Evolutionary conservation across 1,140 invertebrate species (phyloP), one percentile per base, ranked within the genome.

Genomic region (Drosophila ananassae): DNA sequence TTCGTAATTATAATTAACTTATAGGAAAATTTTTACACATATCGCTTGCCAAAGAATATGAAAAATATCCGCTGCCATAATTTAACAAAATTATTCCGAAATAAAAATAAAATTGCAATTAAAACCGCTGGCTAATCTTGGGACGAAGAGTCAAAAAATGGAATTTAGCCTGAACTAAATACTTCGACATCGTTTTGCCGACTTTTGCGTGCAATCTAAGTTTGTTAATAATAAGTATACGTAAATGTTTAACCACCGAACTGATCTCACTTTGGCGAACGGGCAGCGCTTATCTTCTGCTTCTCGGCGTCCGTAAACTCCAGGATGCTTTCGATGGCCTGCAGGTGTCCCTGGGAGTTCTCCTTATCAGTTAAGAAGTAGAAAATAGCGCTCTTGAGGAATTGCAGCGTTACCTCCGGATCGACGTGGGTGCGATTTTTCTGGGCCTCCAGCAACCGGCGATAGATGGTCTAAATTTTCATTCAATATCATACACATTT

Each of bases 371-470:
- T 97, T 46, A 98, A 93, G 90, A 97, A 97, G 90, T 98, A 97
- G 90, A 97, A 98, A 78, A 98, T 94, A n/a, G 96, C 96, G 58
- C 96, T 97, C 92, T 97, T 97, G 55, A 98, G 93, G 92, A 98
- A 98, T 90, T 97, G 96, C 76, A 98, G 92, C 6, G 96, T 97
- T 64, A 97, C 95, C 92, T 97, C 96, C 44, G 96, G 96, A 93
- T 97, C 96, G 44, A 96, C 94, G 72, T 93, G 93, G 77, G 93
- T 94, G 77, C 84, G 94, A 80, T 93, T 94, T 80, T 92, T 92
- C 91, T 95, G 95, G 34, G 95, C 94, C 92, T 96, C 95, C 73
- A 97, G 93, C 79, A 96, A 93, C 73, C 95, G 95, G 77, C 96
- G 94, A 91, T 97, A 97, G 94, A 97, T 96, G 73, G 95, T 96